phyloP scores from a whole-genome alignment of 2,888 invertebrate species.

The Antitype chi region DNA sequence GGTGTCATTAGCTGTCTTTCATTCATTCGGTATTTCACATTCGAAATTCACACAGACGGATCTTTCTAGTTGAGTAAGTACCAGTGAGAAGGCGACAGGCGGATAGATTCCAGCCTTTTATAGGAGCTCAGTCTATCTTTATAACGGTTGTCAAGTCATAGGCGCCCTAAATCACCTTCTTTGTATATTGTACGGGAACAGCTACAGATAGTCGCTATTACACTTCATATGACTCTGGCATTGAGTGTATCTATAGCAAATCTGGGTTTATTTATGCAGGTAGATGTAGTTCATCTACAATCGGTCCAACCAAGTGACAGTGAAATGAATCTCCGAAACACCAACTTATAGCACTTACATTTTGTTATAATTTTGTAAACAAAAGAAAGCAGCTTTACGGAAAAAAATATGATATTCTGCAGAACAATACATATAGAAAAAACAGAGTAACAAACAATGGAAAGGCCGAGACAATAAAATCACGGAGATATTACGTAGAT shows the following conservation, averaged over 20 bases:
- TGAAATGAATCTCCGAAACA: background rate
- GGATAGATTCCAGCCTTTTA: constrained; percentile 58
- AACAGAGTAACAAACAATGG: constrained; percentile 32
- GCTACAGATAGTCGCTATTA: constrained; percentile 40
- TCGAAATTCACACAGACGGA: constrained; percentile 42
- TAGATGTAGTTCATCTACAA: background rate
- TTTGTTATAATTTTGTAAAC: constrained; percentile 14
- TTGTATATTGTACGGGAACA: constrained; percentile 60
- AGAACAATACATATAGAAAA: constrained; percentile 44
- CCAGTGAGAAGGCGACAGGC: constrained; percentile 44
- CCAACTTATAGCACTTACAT: background rate
- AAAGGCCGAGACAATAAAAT: constrained; percentile 20
- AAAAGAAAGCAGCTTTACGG: constrained; percentile 19
- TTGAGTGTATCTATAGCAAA: constrained; percentile 13
- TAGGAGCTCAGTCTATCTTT: constrained; percentile 71
- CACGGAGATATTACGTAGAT: constrained; percentile 19
- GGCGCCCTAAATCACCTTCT: constrained; percentile 77
- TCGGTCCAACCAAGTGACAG: background rate
- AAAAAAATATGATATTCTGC: constrained; percentile 28
- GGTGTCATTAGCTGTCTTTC: constrained; percentile 52
- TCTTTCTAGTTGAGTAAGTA: constrained; percentile 46
- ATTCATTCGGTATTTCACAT: constrained; percentile 46
- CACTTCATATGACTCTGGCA: constrained; percentile 24
- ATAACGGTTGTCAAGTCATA: constrained; percentile 74
- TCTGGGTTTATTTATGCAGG: background rate